A percentile compares a stretch with the other conserved stretches of the same genome.
These are phyloP conservation scores for Clarias pachynema DNA, from an alignment of 2,797 vertebrate genomes.

Conservation along the genomic window DNA sequence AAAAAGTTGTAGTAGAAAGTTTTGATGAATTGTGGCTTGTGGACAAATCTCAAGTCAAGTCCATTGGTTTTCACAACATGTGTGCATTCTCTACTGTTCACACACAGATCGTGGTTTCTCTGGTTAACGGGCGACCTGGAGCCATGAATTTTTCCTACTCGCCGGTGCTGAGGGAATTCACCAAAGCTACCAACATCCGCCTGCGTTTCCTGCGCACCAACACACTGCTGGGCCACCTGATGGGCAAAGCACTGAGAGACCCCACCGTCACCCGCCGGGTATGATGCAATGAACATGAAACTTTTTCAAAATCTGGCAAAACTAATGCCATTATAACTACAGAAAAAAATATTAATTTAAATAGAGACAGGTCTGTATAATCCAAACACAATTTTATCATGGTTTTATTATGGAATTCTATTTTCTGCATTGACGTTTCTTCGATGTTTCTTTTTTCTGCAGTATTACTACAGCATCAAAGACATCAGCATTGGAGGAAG, in stretches of 20 bases:
- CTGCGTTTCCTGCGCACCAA: slow-evolving; percentile 94
- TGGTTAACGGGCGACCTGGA: slow-evolving; percentile 94
- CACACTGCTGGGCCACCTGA: slow-evolving; percentile 93
- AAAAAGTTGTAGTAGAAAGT: neutral
- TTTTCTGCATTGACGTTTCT: neutral
- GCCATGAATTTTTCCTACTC: slow-evolving; percentile 98
- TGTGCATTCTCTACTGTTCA: neutral
- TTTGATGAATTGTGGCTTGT: neutral
- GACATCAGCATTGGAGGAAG: slow-evolving; percentile 88
- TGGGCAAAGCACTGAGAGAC: slow-evolving; percentile 94
- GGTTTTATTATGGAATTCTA: neutral
- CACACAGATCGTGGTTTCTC: slow-evolving; percentile 88
- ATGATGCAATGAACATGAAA: slow-evolving; percentile 49
- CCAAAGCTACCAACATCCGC: slow-evolving; percentile 92
- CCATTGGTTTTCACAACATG: neutral
- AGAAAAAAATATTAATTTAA: neutral
- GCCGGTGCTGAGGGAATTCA: slow-evolving; percentile 90
- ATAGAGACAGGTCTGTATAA: neutral
- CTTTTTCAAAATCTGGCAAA: neutral
- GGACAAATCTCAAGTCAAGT: neutral
- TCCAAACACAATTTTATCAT: neutral
- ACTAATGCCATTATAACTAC: neutral
- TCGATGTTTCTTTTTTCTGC: slow-evolving; percentile 7
- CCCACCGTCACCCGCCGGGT: slow-evolving; percentile 96
- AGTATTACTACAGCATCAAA: slow-evolving; percentile 93